A percentile compares a stretch with the other conserved stretches of the same genome.
phyloP scores from a whole-genome alignment of 2,888 invertebrate species.

The Linnaemya vulpina region DNA sequence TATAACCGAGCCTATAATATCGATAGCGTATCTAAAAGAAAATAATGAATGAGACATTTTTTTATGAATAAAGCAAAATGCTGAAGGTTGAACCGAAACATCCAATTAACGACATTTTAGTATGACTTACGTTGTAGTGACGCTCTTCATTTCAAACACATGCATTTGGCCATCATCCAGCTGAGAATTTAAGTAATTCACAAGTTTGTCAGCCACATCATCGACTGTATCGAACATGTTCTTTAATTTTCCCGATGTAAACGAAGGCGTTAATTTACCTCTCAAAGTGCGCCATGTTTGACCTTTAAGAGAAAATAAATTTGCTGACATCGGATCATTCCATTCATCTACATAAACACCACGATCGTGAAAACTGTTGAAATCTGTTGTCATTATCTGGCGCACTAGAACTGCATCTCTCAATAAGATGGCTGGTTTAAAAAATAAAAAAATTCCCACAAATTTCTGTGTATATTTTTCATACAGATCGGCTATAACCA shows the following conservation, averaged over 20 bases:
- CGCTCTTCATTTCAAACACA: background rate
- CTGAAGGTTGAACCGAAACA: no score
- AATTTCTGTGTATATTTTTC: constrained; percentile 79
- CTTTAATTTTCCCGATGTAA: constrained; percentile 87
- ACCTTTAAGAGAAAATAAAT: constrained; percentile 81
- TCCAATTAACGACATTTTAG: background rate
- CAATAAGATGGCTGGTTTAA: constrained; percentile 85
- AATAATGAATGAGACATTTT: background rate
- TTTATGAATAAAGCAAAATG: no score
- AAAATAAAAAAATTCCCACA: constrained; percentile 86
- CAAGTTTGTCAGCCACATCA: constrained; percentile 84
- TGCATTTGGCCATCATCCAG: background rate
- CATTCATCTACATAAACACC: constrained; percentile 86
- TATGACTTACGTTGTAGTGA: background rate
- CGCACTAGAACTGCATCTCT: constrained; percentile 86
- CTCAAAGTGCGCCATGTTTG: constrained; percentile 86
- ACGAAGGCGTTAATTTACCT: constrained; percentile 86
- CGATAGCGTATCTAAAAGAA: background rate
- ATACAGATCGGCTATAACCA: constrained; percentile 81
- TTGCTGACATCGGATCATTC: constrained; percentile 86
- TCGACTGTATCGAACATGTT: constrained; percentile 86
- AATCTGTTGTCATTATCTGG: constrained; percentile 86
- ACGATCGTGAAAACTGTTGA: constrained; percentile 86
- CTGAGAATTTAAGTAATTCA: constrained; percentile 64
- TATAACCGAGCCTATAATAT: background rate